A percentile compares a stretch with the other conserved stretches of the same genome.
phyloP scores from a whole-genome alignment of 2,797 vertebrate genomes.

The Toxotes lorentzi region DNA sequence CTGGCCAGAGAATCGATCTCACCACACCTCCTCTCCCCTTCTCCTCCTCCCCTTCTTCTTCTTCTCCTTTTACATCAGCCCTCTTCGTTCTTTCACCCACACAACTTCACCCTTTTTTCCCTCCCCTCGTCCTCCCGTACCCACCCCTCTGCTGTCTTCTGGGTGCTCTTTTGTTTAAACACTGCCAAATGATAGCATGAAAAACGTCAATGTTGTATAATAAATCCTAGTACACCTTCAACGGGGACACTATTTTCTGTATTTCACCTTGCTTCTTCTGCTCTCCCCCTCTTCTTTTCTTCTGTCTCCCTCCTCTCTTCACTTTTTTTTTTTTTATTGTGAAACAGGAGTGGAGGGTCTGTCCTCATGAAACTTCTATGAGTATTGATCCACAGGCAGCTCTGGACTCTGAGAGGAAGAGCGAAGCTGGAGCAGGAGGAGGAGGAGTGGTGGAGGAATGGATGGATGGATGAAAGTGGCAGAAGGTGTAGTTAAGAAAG shows the following conservation, averaged over 20 bases:
- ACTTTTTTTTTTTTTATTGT: conserved; percentile 84
- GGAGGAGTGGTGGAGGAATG: conserved; percentile 53
- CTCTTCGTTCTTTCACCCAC: conserved; percentile 52
- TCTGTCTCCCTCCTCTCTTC: conserved; percentile 40
- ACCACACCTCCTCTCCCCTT: conserved; percentile 69
- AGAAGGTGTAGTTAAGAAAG: conserved; percentile 73
- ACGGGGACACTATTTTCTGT: not conserved
- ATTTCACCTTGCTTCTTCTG: conserved; percentile 3
- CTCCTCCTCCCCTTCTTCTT: conserved; percentile 28
- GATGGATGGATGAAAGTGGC: conserved; percentile 71
- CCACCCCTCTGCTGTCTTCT: conserved; percentile 6
- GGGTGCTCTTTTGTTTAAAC: conserved; percentile 38
- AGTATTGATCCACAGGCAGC: conserved; percentile 85
- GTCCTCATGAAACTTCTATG: conserved; percentile 91
- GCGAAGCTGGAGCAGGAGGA: conserved; percentile 41
- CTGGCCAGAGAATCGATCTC: conserved; percentile 93
- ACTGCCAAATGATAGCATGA: conserved; percentile 25
- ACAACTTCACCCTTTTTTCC: conserved; percentile 7
- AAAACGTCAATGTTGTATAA: conserved; percentile 25
- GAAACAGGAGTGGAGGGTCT: conserved; percentile 88
- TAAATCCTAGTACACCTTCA: conserved; percentile 9
- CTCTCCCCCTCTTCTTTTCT: conserved; percentile 6
- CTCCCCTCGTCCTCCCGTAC: not conserved
- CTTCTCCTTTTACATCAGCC: conserved; percentile 58
- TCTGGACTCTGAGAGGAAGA: conserved; percentile 63